A percentile compares a stretch with the other conserved stretches of the same genome.
Conservation (phyloP, 2,888 invertebrate genomes). For the Heteropelma amictum region DNA sequence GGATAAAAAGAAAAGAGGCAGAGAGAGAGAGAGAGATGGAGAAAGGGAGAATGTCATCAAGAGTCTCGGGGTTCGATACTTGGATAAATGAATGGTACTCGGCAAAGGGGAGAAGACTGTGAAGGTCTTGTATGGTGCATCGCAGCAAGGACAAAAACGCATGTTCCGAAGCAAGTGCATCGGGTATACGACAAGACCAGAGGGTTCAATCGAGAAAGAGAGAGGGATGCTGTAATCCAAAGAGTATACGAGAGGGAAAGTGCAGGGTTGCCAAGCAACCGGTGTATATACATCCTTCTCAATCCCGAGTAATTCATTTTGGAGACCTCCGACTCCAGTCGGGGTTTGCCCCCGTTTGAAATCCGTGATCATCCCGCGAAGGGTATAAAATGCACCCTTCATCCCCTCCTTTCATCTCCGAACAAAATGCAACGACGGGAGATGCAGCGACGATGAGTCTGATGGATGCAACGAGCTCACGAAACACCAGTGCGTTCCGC, state of each 20-base stretch:
- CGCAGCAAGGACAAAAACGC: constrained; percentile 54
- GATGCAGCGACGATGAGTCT: constrained; percentile 56
- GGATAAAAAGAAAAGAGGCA: constrained; percentile 7
- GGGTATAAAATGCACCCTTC: constrained; percentile 45
- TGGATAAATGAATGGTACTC: constrained; percentile 49
- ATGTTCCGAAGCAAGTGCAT: constrained; percentile 52
- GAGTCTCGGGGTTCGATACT: constrained; percentile 46
- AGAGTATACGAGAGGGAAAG: constrained; percentile 34
- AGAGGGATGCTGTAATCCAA: constrained; percentile 37
- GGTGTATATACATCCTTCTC: constrained; percentile 55
- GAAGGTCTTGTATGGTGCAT: constrained; percentile 20
- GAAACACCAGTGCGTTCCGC: constrained; percentile 60
- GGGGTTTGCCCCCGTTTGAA: constrained; percentile 53
- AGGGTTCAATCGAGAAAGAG: constrained; percentile 22
- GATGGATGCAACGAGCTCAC: constrained; percentile 65
- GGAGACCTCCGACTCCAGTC: constrained; percentile 55
- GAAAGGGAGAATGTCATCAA: constrained; percentile 41
- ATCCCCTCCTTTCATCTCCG: constrained; percentile 54
- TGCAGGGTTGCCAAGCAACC: constrained; percentile 68
- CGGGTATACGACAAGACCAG: constrained; percentile 8
- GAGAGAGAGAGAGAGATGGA: not conserved
- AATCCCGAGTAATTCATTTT: constrained; percentile 71
- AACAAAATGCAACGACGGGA: constrained; percentile 42
- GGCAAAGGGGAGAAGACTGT: not conserved
- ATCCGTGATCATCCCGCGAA: constrained; percentile 44